Base-by-base conservation (phyloP, 30 jellyfish, hydroid and myxozoan genomes). In the Aurelia aurita complex sp. Pacific region DNA sequence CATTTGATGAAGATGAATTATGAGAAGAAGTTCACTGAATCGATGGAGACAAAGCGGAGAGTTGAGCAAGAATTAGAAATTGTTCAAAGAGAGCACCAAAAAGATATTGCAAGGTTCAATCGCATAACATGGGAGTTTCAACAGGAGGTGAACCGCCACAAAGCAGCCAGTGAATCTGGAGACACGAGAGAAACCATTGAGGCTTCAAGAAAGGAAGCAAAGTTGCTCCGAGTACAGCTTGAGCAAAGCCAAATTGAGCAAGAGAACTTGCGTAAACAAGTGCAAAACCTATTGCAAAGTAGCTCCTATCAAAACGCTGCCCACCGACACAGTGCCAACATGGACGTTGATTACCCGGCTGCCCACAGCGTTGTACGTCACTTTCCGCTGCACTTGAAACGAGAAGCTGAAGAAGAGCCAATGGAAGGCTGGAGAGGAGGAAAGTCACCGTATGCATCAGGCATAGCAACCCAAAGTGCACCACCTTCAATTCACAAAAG, bases 41-140 rank as follows among this genome's bases (percentile, higher is more conserved):
- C 96, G 10, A 40, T 79, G 67, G 98, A 95, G 15, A 85, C 98
- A 23, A 95, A 95, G 84, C 89, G 92, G 10, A 95, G 95, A 33
- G 95, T 95, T 52, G 99, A 95, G 80, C 97, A 89, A 81, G 99
- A 95, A 83, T 79, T 95, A 32, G 99, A 95, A 71, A 86, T 92
- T 62, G 92, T 95, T 15, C 99, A 90, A 42, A 85, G 99, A 18
- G 99, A 95, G 83, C 97, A 96, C 76, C 99, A 95, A 69, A 95
- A 95, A 81, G 99, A 93, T 77, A 93, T 93, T 12, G 92, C 97
- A 10, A 38, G 96, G 77, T 93, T 93, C 74, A 93, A 93, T 60
- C 91, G 92, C 17, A 93, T 93, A 19, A 87, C 95, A 11, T 93
- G 97, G 98, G 98, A 88, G 32, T 88, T 85, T 54, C 93, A 83